Evolutionary conservation across 2,113 vertebrate genomes (phyloP).

Genomic region (Marcusenius ussheri): DNA sequence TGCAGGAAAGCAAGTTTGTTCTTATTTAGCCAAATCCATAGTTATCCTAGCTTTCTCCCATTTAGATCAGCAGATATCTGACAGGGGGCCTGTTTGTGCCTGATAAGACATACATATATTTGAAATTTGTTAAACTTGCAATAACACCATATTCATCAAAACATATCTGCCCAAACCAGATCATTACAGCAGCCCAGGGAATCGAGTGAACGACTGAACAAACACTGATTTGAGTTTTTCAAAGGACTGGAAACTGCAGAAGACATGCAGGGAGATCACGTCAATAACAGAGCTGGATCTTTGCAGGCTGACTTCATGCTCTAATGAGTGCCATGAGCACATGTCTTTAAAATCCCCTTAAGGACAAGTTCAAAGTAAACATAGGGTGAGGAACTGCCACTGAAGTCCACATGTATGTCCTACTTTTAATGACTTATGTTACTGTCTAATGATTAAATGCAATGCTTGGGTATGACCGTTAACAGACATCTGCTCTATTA

Average conservation of each 20-base stretch:
- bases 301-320: neutral
- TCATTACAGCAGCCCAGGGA: conserved; percentile 21
- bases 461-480: neutral
- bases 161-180: conserved; percentile 34
- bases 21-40: conserved; percentile 37
- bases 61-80: conserved; percentile 34
- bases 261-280: conserved; percentile 15
- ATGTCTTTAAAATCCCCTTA: neutral
- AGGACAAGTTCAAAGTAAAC: neutral
- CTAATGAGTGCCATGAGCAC: neutral
- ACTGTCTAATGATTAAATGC: neutral
- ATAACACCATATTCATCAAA: conserved; percentile 14
- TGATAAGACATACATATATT: conserved; percentile 37
- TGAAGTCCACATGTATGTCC: neutral
- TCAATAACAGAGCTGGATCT: conserved; percentile 8
- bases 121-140: conserved; percentile 32
- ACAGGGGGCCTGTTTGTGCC: conserved; percentile 32
- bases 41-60: conserved; percentile 26
- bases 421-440: neutral
- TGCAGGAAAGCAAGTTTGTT: conserved; percentile 34
- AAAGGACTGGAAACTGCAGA: neutral
- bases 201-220: conserved; percentile 19
- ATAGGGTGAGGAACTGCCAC: neutral
- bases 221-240: conserved; percentile 23
- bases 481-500: conserved; percentile 1